Conservation (phyloP, 2,797 vertebrate species). For the Girardinus metallicus region DNA sequence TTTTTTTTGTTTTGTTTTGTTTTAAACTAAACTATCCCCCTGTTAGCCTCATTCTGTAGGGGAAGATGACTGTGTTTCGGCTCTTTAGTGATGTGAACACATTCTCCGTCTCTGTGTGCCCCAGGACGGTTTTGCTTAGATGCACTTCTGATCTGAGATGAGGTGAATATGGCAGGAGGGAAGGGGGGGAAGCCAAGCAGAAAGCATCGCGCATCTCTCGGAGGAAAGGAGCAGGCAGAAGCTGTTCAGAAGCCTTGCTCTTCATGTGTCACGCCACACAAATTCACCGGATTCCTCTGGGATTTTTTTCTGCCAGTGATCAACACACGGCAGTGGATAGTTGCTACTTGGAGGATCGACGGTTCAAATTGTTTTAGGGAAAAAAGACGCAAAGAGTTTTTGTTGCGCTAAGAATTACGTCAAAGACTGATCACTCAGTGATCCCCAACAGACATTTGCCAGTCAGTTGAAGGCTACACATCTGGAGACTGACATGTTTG, state of each 20-base stretch:
- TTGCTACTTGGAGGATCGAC: not conserved
- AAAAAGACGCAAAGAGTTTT: not conserved
- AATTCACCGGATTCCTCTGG: not conserved
- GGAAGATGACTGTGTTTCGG: slow-evolving; percentile 1
- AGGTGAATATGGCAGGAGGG: slow-evolving; percentile 17
- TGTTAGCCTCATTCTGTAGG: slow-evolving; percentile 1
- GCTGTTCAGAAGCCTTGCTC: not conserved
- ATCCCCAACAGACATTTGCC: not conserved
- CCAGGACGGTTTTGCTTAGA: not conserved
- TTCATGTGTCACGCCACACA: not conserved
- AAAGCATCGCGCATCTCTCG: slow-evolving; percentile 11
- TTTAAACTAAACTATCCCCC: not conserved
- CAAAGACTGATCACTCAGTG: not conserved
- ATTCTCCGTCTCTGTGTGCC: slow-evolving; percentile 13
- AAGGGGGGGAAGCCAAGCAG: slow-evolving; percentile 3
- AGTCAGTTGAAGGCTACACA: not conserved
- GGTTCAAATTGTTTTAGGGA: not conserved
- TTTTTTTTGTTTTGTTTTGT: not conserved
- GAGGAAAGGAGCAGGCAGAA: not conserved
- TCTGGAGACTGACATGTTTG: not conserved
- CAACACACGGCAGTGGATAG: not conserved
- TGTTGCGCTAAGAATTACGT: not conserved
- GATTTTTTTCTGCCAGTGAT: not conserved
- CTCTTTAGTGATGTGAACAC: slow-evolving; percentile 9
- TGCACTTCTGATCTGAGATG: slow-evolving; percentile 42